Conservation (phyloP, 2,888 invertebrate species). For the Scelioninae gen. 2 region DNA sequence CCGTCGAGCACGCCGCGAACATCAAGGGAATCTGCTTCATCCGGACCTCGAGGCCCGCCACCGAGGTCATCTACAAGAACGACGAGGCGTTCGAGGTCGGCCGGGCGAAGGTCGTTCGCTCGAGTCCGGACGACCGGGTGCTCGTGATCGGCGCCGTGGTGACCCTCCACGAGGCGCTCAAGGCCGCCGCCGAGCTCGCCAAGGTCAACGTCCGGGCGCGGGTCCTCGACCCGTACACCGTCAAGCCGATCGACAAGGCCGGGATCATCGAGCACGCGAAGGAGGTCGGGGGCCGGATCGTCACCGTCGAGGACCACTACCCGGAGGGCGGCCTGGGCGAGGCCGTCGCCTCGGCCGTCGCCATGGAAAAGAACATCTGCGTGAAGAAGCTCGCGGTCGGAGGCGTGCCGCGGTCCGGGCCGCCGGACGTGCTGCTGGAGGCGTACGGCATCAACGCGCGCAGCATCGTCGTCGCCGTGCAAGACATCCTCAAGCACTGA, state of each 20-base stretch:
- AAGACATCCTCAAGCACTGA: slow-evolving; percentile 78
- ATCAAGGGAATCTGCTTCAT: slow-evolving; percentile 96
- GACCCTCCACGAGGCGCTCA: slow-evolving; percentile 92
- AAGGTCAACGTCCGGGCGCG: slow-evolving; percentile 85
- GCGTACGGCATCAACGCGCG: slow-evolving; percentile 91
- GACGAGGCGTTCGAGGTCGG: slow-evolving; percentile 89
- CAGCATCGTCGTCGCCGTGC: slow-evolving; percentile 85
- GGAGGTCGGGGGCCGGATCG: slow-evolving; percentile 86
- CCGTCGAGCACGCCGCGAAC: slow-evolving; percentile 96
- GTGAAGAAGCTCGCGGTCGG: slow-evolving; percentile 89
- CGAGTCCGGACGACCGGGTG: slow-evolving; percentile 85
- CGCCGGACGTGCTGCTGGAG: slow-evolving; percentile 89
- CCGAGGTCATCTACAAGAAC: slow-evolving; percentile 89
- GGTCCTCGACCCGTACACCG: slow-evolving; percentile 95
- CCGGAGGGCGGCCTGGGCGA: slow-evolving; percentile 97
- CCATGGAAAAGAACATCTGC: slow-evolving; percentile 82
- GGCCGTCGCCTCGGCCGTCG: slow-evolving; percentile 90
- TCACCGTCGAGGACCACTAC: slow-evolving; percentile 99
- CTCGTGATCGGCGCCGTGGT: slow-evolving; percentile 95
- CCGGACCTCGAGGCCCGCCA: slow-evolving; percentile 95
- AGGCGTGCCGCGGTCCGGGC: slow-evolving; percentile 94
- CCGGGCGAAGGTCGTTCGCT: slow-evolving; percentile 86
- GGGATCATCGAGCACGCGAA: slow-evolving; percentile 86
- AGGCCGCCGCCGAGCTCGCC: slow-evolving; percentile 86
- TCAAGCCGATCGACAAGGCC: slow-evolving; percentile 94